These are phyloP conservation scores for Perca flavescens DNA, from an alignment of 2,113 vertebrate genomes.

Conservation along the genomic window DNA sequence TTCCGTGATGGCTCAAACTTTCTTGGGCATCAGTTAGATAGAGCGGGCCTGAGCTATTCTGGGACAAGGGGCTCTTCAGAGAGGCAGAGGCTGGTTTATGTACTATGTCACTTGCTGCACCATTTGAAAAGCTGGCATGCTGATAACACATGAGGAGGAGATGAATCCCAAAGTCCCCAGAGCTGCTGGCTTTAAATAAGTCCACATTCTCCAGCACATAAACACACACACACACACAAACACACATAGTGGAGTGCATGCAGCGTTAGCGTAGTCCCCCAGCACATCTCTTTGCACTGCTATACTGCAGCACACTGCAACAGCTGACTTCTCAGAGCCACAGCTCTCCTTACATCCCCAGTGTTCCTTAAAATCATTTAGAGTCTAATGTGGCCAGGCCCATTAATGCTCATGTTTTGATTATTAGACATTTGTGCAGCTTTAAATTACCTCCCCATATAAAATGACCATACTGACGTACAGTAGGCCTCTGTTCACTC, in stretches of 20 bases:
- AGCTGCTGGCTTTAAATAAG: slow-evolving; percentile 82
- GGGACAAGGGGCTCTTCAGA: slow-evolving; percentile 80
- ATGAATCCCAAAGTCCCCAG: slow-evolving; percentile 77
- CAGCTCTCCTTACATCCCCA: slow-evolving; percentile 78
- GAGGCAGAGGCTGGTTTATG: slow-evolving; percentile 82
- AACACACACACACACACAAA: slow-evolving; percentile 27
- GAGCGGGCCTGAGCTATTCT: slow-evolving; percentile 80
- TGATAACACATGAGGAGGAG: slow-evolving; percentile 81
- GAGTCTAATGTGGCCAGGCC: slow-evolving; percentile 39
- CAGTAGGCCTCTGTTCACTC: slow-evolving; percentile 14
- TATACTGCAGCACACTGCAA: slow-evolving; percentile 65
- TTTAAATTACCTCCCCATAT: slow-evolving; percentile 41
- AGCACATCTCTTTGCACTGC: slow-evolving; percentile 75
- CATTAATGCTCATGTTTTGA: slow-evolving; percentile 51
- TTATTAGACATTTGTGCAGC: slow-evolving; percentile 53
- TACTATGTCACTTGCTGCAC: slow-evolving; percentile 80
- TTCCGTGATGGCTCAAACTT: slow-evolving; percentile 79
- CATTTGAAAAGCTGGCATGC: slow-evolving; percentile 76
- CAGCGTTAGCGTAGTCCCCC: slow-evolving; percentile 23
- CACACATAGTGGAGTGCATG: slow-evolving; percentile 30
- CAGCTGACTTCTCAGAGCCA: slow-evolving; percentile 75
- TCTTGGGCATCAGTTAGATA: slow-evolving; percentile 80
- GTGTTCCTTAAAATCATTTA: slow-evolving; percentile 79
- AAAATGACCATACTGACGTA: neutral
- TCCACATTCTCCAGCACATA: slow-evolving; percentile 59